Base-by-base conservation (phyloP, 1,140 invertebrate species). In the Linepithema humile region DNA sequence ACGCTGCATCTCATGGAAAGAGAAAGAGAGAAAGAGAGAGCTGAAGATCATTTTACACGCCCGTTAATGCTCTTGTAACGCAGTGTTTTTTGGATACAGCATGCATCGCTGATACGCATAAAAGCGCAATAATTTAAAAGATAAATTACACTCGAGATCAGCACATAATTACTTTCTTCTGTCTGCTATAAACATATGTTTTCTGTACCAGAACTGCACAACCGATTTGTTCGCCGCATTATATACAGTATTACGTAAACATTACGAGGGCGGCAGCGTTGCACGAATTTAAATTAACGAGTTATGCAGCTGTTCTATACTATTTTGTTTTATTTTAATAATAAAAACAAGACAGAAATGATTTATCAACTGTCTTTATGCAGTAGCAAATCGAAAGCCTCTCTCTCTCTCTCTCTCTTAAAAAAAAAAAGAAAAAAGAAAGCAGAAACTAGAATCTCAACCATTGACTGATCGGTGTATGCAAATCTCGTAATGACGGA, bases 401-500 rank as follows among this genome's bases (percentile, higher is more conserved):
- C n/a, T n/a, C n/a, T n/a, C n/a, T n/a, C n/a, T n/a, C n/a, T n/a
- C n/a, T n/a, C n/a, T n/a, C n/a, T 77, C 65, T 23, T 38, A 32
- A 15, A 57, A 59, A 83, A 85, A 86, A 75, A 84, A 85, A 75
- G 48, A 83, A 85, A 86, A 75, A 84, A 85, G 69, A 74, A 78
- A 64, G 20, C 45, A 86, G 64, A 60, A 62, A 55, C 50, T 45
- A 64, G 75, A 89, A 86, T 78, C 83, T 64, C 38, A 60, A 64
- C 57, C 87, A 65, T 80, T 92, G 91, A 92, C 88, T 90, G 91
- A 92, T 92, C 86, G 91, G 83, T 85, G 77, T 92, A 92, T 92
- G 92, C 87, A 91, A 92, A 92, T 92, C 82, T 72, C 85, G 86
- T 92, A 92, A 92, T 92, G 92, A 92, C 89, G 91, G 89, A 91